Conservation (phyloP, 2,113 vertebrate species). For the Muntiacus reevesi region DNA sequence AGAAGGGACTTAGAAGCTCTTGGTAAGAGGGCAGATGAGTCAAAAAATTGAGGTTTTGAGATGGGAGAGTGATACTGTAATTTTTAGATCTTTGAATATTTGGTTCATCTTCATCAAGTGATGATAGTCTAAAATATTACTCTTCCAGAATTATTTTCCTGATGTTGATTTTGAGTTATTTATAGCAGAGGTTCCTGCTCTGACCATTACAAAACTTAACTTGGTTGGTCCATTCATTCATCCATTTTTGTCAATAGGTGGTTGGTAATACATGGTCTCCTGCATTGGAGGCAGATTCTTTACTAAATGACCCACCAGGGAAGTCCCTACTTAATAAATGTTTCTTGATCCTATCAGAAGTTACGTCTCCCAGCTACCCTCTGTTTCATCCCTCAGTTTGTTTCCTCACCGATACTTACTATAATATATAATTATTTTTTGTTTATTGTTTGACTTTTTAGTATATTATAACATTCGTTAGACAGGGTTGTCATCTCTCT, state of each 20-base stretch:
- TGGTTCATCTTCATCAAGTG: background rate
- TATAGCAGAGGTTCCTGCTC: background rate
- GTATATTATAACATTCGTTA: background rate
- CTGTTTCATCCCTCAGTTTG: background rate
- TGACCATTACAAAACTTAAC: background rate
- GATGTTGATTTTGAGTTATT: background rate
- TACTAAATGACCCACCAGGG: background rate
- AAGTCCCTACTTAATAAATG: background rate
- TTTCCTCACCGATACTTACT: background rate
- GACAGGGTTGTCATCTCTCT: background rate
- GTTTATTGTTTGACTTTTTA: background rate
- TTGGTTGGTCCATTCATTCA: background rate
- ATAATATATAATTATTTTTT: background rate
- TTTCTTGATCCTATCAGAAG: background rate
- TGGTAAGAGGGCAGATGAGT: background rate
- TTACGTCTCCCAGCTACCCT: background rate
- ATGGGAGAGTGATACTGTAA: background rate
- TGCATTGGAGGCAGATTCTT: background rate
- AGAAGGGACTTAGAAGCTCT: background rate
- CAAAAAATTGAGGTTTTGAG: background rate
- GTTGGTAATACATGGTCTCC: background rate
- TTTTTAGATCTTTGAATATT: background rate
- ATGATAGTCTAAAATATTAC: background rate
- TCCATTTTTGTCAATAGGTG: background rate
- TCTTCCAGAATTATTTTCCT: background rate